Evolutionary conservation across 1,140 invertebrate genomes (phyloP).

Genomic region (Solenopsis invicta): DNA sequence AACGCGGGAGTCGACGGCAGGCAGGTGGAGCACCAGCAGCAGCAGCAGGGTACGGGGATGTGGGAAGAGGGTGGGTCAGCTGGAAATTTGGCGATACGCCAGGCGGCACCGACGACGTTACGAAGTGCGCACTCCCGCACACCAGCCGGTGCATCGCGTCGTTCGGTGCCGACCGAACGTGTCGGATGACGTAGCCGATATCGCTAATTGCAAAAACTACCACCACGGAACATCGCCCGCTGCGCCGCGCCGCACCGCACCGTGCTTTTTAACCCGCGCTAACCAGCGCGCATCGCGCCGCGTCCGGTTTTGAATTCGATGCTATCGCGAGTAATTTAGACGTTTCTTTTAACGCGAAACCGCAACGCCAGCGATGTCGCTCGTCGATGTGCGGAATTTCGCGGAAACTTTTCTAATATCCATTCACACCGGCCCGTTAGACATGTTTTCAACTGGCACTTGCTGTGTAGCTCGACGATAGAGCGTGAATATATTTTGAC

Average conservation of each 20-base stretch:
- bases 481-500: constrained; percentile 42
- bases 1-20: constrained; percentile 26
- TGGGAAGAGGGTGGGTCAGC: constrained; percentile 11
- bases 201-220: constrained; percentile 83
- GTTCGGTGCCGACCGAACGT: constrained; percentile 61
- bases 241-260: not conserved
- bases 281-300: constrained; percentile 38
- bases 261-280: constrained; percentile 69
- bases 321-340: constrained; percentile 56
- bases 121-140: constrained; percentile 62
- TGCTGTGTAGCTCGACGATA: constrained; percentile 21
- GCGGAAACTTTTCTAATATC: constrained; percentile 53
- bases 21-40: not conserved
- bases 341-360: constrained; percentile 54
- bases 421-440: not conserved
- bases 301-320: constrained; percentile 46
- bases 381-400: not conserved
- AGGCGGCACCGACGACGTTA: constrained; percentile 53
- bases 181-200: constrained; percentile 79
- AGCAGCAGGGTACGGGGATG: too few species aligned
- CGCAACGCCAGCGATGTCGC: constrained; percentile 42
- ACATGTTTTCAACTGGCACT: constrained; percentile 29
- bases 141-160: constrained; percentile 64
- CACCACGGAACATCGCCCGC: constrained; percentile 65
- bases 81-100: constrained; percentile 79